A percentile compares a stretch with the other conserved stretches of the same genome.
Conservation (phyloP, 2,888 invertebrate genomes). For the Drosophila nr. perissopoda region DNA sequence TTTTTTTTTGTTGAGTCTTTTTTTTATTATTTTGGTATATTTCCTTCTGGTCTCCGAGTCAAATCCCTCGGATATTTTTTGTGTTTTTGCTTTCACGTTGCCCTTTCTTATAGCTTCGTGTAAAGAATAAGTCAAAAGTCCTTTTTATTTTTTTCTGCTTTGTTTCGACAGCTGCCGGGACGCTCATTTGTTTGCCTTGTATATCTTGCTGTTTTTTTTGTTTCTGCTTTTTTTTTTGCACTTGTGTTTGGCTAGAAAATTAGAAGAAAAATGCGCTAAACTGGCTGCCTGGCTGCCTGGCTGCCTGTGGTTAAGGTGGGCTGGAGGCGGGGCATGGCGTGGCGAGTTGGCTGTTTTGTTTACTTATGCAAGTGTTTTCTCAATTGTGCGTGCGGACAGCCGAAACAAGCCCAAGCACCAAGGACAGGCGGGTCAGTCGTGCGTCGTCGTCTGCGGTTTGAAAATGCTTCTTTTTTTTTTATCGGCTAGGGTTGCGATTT, state of each 20-base stretch:
- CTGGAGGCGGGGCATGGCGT: conserved; percentile 22
- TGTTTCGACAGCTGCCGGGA: conserved; percentile 31
- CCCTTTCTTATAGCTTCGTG: conserved; percentile 61
- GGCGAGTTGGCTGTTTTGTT: conserved; percentile 63
- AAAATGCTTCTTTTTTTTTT: conserved; percentile 18
- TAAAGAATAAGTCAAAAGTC: conserved; percentile 74
- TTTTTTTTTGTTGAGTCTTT: conserved; percentile 12
- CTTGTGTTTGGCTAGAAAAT: conserved; percentile 75
- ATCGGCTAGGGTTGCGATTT: conserved; percentile 15
- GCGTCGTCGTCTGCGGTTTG: conserved; percentile 57
- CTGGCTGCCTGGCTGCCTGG: conserved; percentile 25
- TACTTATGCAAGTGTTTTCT: conserved; percentile 77
- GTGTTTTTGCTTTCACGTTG: conserved; percentile 17
- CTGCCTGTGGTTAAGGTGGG: conserved; percentile 5
- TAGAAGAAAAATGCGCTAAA: conserved; percentile 76
- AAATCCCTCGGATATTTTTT: conserved; percentile 55
- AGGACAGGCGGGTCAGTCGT: conserved; percentile 54
- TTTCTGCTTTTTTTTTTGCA: conserved; percentile 23
- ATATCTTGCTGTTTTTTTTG: conserved; percentile 37
- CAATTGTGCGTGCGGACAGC: conserved; percentile 74
- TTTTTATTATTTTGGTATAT: conserved; percentile 23
- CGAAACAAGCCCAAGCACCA: conserved; percentile 16
- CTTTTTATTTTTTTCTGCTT: conserved; percentile 32
- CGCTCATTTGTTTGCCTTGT: conserved; percentile 79
- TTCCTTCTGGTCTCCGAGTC: conserved; percentile 39